These are phyloP conservation scores for Cetonia aurata DNA, from an alignment of 2,888 invertebrate genomes.

Conservation along the genomic window DNA sequence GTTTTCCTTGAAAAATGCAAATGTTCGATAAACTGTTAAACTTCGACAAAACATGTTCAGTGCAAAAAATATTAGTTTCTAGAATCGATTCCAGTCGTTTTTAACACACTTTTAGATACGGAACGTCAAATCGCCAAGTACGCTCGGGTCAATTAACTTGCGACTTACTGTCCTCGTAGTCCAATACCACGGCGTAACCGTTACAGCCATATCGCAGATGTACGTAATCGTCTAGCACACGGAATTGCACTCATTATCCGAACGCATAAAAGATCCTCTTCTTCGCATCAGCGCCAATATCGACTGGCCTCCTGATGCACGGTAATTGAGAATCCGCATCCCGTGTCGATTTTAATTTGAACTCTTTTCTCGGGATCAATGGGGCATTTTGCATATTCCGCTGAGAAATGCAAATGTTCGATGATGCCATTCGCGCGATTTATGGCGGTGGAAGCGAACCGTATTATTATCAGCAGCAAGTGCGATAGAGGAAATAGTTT, in stretches of 20 bases:
- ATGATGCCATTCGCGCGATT: too few species aligned
- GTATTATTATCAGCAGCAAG: too few species aligned
- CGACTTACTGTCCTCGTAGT: neutral
- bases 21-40: too few species aligned
- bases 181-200: neutral
- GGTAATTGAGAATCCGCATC: conserved; percentile 22
- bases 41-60: too few species aligned
- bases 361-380: conserved; percentile 14
- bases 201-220: conserved; percentile 26
- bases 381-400: conserved; percentile 17
- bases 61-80: too few species aligned
- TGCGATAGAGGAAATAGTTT: too few species aligned
- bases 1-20: too few species aligned
- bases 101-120: neutral
- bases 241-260: conserved; percentile 30
- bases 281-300: neutral
- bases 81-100: too few species aligned
- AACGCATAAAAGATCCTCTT: conserved; percentile 12
- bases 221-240: conserved; percentile 25
- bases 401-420: conserved; percentile 7
- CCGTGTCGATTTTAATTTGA: conserved; percentile 29
- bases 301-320: conserved; percentile 12
- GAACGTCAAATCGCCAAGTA: conserved; percentile 34
- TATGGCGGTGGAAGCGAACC: too few species aligned
- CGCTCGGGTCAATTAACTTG: conserved; percentile 23